Evolutionary conservation across 1,140 invertebrate species (phyloP).

Genomic region (Proales similis): DNA sequence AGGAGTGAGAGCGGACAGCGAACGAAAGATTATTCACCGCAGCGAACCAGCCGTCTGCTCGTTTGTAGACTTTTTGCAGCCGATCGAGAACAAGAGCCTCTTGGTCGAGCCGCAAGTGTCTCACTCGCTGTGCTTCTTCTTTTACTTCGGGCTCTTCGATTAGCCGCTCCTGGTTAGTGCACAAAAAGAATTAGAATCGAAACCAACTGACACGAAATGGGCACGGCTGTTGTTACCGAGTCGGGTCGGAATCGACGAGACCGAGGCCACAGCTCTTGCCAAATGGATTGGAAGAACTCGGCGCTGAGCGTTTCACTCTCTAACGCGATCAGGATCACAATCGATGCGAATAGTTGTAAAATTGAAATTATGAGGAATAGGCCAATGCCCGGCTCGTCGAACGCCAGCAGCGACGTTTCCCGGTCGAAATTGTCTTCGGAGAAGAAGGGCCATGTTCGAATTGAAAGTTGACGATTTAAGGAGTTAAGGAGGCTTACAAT

Average conservation of each 20-base stretch:
- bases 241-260: too few relatives aligned
- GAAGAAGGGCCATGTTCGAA: not conserved
- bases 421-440: constrained; percentile 12
- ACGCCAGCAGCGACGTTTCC: constrained; percentile 14
- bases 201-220: too few relatives aligned
- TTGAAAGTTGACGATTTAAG: not conserved
- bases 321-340: not conserved
- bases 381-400: constrained; percentile 29
- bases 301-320: constrained; percentile 23
- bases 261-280: too few relatives aligned
- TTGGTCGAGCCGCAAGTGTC: constrained; percentile 5
- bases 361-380: constrained; percentile 23
- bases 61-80: constrained; percentile 16
- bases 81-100: constrained; percentile 15
- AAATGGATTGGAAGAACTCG: constrained; percentile 8
- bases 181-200: too few relatives aligned
- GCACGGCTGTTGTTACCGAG: too few relatives aligned
- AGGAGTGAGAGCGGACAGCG: not conserved
- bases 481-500: constrained; percentile 14
- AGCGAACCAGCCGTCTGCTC: not conserved
- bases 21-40: constrained; percentile 31
- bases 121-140: constrained; percentile 23
- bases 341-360: constrained; percentile 8
- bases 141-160: constrained; percentile 12
- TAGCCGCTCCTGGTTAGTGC: too few relatives aligned